Base-by-base conservation (phyloP, 1,140 invertebrate species). In the Arctopsyche grandis region DNA sequence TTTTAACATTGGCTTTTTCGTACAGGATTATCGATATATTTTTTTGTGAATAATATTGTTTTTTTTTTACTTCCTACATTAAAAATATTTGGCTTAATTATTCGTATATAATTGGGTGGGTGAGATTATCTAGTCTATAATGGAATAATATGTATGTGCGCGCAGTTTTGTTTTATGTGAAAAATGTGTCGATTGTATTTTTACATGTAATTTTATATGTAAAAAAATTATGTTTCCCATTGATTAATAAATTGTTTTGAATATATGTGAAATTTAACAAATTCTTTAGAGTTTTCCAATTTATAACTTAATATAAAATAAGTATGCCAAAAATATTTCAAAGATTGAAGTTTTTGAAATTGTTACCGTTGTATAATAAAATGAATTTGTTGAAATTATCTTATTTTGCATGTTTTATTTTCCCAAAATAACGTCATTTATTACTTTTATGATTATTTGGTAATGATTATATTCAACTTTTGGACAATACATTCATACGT, bases 101-200 rank as follows among this genome's bases (percentile, higher is more conserved):
- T 38, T 38, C 29, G n/a, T n/a, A n/a, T n/a, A n/a, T 19, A 19
- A 60, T 60, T 21, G 56, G 56, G 56, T 60, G 56, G 56, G 56
- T 60, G 56, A 60, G 56, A 60, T 38, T 60, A 60, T 60, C 56
- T 60, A 60, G 56, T 60, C 56, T 60, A 19, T 60, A 69, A 22
- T 60, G 21, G 19, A 60, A 60, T 9, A n/a, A 60, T 19, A 19
- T 19, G 56, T 19, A 19, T 19, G 56, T 19, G 21, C 21, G 56
- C 5, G 16, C 9, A 16, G 3, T 60, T n/a, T 19, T 60, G 9
- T n/a, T 9, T 9, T 10, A 21, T 19, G 16, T 9, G 56, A 60
- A 19, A 19, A 1, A 19, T 60, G 9, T 5, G 16, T 60, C 9
- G 19, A 60, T 0, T 60, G 1, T 5, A 52, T n/a, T n/a, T n/a